These are phyloP conservation scores for Myiozetetes cayanensis DNA, from an alignment of 2,113 vertebrate genomes.

Conservation along the genomic window DNA sequence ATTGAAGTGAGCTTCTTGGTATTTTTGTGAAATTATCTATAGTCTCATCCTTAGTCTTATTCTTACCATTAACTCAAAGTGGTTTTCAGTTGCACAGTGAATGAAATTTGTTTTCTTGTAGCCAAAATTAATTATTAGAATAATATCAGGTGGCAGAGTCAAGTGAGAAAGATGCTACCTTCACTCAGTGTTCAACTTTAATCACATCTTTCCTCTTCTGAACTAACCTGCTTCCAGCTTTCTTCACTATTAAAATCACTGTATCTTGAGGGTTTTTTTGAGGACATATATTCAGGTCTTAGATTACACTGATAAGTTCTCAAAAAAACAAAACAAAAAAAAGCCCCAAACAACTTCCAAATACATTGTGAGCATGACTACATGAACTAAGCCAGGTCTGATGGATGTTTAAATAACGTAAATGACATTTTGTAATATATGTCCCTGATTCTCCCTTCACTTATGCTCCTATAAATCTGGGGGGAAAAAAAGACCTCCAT, in stretches of 20 bases:
- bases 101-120: not conserved
- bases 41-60: not conserved
- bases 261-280: not conserved
- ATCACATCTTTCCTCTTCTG: not conserved
- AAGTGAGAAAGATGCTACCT: not conserved
- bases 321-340: not conserved
- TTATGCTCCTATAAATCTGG: constrained; percentile 14
- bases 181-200: not conserved
- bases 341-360: not conserved
- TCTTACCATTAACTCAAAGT: not conserved
- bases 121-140: not conserved
- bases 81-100: not conserved
- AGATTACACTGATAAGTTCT: not conserved
- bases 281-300: not conserved
- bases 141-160: not conserved
- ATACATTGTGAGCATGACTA: not conserved
- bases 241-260: not conserved
- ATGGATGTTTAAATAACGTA: constrained; percentile 41
- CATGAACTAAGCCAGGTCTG: constrained; percentile 38
- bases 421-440: constrained; percentile 26
- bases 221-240: not conserved
- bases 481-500: not conserved
- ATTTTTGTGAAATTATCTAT: not conserved
- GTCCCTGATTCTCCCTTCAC: constrained; percentile 16
- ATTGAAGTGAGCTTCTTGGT: not conserved